Base-by-base conservation (phyloP, 2,797 vertebrate genomes). In the Anguilla megastoma region DNA sequence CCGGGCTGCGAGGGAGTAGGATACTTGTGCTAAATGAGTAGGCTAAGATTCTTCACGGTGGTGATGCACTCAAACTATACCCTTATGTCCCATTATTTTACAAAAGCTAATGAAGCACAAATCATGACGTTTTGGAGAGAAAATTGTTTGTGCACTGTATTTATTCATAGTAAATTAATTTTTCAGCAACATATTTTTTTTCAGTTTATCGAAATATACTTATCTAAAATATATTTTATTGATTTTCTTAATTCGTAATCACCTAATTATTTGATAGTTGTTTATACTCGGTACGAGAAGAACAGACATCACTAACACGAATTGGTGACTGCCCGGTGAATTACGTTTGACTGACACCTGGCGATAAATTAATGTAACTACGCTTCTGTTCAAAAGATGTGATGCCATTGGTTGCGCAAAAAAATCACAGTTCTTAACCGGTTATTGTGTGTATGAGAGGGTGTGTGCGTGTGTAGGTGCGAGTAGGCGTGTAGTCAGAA, bases 311-410 rank as follows among this genome's bases (percentile, higher is more conserved):
- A 18, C 21, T 5, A 63, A 24, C 12, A 18, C 21, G 63, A 66
- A 27, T 7, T 66, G n/a, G 24, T 24, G 63, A 66, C 63, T 66
- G 21, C n/a, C 5, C 63, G 63, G 21, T 66, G 63, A 66, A 66
- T 82, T 56, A 85, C n/a, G 58, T 89, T 88, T 88, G 52, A 86
- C 63, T 89, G 87, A 79, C 89, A 88, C 71, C 89, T 89, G 85
- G 87, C 74, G 89, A 84, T 27, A 84, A 76, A 21, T 74, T 84
- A 48, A 45, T 84, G 66, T 85, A 86, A 89, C 87, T 76, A 36
- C 89, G 24, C 66, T 54, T 85, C 4, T 18, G 33, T 76, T 36
- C 41, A 36, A 45, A 48, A 80, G 14, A 2, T n/a, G 45, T 48
- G 7, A 82, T 82, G 41, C 7, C 41, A 24, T 8, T 79, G 36